Conservation (phyloP, 1,140 invertebrate species). For the Anadara kagoshimensis region DNA sequence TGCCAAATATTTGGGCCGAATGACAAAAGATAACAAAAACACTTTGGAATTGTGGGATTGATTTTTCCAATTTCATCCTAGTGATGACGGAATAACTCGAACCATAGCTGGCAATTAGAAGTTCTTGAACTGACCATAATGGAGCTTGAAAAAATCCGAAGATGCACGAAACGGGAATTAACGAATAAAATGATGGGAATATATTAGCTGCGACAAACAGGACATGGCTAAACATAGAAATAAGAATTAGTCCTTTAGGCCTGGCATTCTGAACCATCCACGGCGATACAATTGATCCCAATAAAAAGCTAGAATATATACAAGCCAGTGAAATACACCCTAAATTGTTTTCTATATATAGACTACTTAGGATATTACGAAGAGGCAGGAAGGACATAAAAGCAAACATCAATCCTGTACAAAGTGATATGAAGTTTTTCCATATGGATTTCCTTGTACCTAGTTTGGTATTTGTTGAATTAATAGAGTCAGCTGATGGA, state of each 20-base stretch:
- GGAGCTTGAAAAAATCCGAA: slow-evolving; percentile 55
- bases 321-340: slow-evolving; percentile 43
- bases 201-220: slow-evolving; percentile 50
- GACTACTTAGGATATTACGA: slow-evolving; percentile 54
- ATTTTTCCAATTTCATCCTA: slow-evolving; percentile 46
- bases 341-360: slow-evolving; percentile 40
- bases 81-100: slow-evolving; percentile 49
- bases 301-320: slow-evolving; percentile 47
- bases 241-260: slow-evolving; percentile 51
- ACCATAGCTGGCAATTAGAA: slow-evolving; percentile 53
- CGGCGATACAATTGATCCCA: slow-evolving; percentile 49
- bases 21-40: slow-evolving; percentile 56
- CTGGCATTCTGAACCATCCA: slow-evolving; percentile 52
- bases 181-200: slow-evolving; percentile 45
- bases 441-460: slow-evolving; percentile 49
- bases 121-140: slow-evolving; percentile 50
- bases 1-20: slow-evolving; percentile 52
- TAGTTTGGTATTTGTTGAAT: slow-evolving; percentile 2
- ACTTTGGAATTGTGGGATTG: slow-evolving; percentile 52
- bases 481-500: not conserved
- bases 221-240: slow-evolving; percentile 52
- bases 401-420: slow-evolving; percentile 50
- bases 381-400: slow-evolving; percentile 57
- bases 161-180: slow-evolving; percentile 44
- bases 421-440: slow-evolving; percentile 53